phyloP scores from a whole-genome alignment of 1,140 invertebrate genomes.

The Drosophila nasuta region DNA sequence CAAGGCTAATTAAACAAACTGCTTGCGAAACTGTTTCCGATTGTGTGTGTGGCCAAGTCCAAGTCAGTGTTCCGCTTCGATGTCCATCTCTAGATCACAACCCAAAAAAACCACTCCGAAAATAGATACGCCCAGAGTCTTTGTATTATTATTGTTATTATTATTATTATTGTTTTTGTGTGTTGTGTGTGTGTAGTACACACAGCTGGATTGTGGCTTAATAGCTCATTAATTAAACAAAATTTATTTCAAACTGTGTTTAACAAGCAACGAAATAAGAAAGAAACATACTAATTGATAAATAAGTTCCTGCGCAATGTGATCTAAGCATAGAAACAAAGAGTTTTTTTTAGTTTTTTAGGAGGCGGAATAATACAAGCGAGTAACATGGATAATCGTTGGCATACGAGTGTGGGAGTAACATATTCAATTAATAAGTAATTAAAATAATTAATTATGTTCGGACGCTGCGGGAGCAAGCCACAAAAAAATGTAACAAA shows the following conservation, averaged over 20 bases:
- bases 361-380: slow-evolving; percentile 13
- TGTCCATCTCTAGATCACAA: slow-evolving; percentile 43
- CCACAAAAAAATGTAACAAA: slow-evolving; percentile 68
- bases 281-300: slow-evolving; percentile 63
- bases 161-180: not conserved
- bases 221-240: slow-evolving; percentile 69
- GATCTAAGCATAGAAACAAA: slow-evolving; percentile 46
- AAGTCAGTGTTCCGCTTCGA: slow-evolving; percentile 36
- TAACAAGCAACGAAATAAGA: slow-evolving; percentile 52
- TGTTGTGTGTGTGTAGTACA: not conserved
- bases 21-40: slow-evolving; percentile 38
- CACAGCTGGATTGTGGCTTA: slow-evolving; percentile 46
- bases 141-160: slow-evolving; percentile 7
- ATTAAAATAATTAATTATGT: slow-evolving; percentile 75
- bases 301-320: slow-evolving; percentile 58
- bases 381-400: slow-evolving; percentile 17
- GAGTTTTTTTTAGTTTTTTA: slow-evolving; percentile 1
- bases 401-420: slow-evolving; percentile 26
- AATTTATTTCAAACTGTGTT: slow-evolving; percentile 55
- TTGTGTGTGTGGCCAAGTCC: not conserved
- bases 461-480: slow-evolving; percentile 41
- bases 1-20: slow-evolving; percentile 28
- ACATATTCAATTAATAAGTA: slow-evolving; percentile 61
- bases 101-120: slow-evolving; percentile 11
- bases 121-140: slow-evolving; percentile 50